Percentiles rank a stretch among this genome's conserved stretches.
These are phyloP conservation scores for Ephydatia muelleri DNA, from an alignment of 37 sponge, comb jelly and placozoan species.

Conservation along the genomic window DNA sequence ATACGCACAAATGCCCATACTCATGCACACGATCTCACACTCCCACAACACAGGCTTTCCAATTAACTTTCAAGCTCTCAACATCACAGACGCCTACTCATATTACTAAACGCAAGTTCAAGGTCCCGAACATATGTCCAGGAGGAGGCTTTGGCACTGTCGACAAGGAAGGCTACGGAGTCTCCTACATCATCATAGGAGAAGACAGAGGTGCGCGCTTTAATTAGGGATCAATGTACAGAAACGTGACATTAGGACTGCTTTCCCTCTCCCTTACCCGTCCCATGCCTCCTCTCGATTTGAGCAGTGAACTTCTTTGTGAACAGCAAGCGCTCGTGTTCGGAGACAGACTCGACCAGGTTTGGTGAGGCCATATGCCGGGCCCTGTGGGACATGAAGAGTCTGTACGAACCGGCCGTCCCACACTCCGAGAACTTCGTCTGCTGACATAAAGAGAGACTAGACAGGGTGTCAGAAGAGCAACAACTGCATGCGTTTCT, in stretches of 20 bases:
- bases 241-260: too few species aligned
- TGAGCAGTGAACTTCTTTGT: conserved; percentile 61
- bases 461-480: too few species aligned
- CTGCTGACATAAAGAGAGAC: too few species aligned
- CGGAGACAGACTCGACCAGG: conserved; percentile 38
- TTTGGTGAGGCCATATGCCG: conserved; percentile 31
- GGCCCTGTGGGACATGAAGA: conserved; percentile 57
- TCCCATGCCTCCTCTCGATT: conserved; percentile 45
- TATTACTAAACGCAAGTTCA: conserved; percentile 15
- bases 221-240: too few species aligned
- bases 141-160: conserved; percentile 92
- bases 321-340: conserved; percentile 59
- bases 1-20: too few species aligned
- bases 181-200: conserved; percentile 83
- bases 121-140: conserved; percentile 16
- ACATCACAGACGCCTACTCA: conserved; percentile 82
- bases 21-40: background rate
- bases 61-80: conserved; percentile 54
- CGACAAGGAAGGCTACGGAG: conserved; percentile 85
- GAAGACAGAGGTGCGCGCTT: conserved; percentile 83
- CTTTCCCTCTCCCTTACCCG: too few species aligned
- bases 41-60: conserved; percentile 43
- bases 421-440: background rate
- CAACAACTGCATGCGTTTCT: too few species aligned
- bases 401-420: conserved; percentile 6